phyloP scores from a whole-genome alignment of 2,888 invertebrate species.

The Phyllotreta cruciferae region DNA sequence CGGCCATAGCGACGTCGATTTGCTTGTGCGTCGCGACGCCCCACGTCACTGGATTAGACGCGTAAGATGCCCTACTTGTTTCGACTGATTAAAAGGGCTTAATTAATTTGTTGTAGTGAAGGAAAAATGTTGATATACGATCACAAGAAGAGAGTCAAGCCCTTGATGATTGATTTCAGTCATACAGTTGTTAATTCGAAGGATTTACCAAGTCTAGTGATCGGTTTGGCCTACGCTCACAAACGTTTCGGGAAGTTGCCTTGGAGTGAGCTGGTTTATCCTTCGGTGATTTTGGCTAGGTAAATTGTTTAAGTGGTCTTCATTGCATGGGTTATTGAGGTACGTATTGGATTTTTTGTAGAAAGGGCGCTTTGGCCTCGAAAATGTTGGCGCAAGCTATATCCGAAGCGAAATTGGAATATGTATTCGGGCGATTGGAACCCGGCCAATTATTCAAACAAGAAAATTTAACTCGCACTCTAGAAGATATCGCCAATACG shows the following conservation, averaged over 20 bases:
- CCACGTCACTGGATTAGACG: slow-evolving; percentile 78
- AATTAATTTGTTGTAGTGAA: slow-evolving; percentile 64
- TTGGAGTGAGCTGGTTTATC: slow-evolving; percentile 68
- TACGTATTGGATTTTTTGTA: slow-evolving; percentile 38
- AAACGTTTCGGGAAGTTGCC: slow-evolving; percentile 64
- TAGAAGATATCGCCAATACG: slow-evolving; percentile 63
- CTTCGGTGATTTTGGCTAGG: slow-evolving; percentile 66
- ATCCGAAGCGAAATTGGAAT: slow-evolving; percentile 55
- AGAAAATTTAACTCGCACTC: slow-evolving; percentile 64
- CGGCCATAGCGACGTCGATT: slow-evolving; percentile 74
- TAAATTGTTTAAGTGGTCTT: slow-evolving; percentile 41
- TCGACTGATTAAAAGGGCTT: not conserved
- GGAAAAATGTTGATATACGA: slow-evolving; percentile 77
- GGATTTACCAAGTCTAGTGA: slow-evolving; percentile 66
- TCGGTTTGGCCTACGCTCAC: slow-evolving; percentile 67
- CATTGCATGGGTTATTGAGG: not conserved
- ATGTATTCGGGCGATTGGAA: slow-evolving; percentile 59
- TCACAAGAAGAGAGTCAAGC: slow-evolving; percentile 65
- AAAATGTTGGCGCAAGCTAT: slow-evolving; percentile 61
- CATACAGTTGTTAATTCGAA: slow-evolving; percentile 54
- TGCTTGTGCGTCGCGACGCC: slow-evolving; percentile 78
- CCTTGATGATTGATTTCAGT: slow-evolving; percentile 67
- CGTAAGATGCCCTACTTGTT: too few relatives aligned
- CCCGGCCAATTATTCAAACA: slow-evolving; percentile 61
- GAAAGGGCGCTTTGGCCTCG: slow-evolving; percentile 63